Percentiles rank a stretch among this genome's conserved stretches.
These are phyloP conservation scores for Clusia tigrina DNA, from an alignment of 2,888 invertebrate species.

Conservation along the genomic window DNA sequence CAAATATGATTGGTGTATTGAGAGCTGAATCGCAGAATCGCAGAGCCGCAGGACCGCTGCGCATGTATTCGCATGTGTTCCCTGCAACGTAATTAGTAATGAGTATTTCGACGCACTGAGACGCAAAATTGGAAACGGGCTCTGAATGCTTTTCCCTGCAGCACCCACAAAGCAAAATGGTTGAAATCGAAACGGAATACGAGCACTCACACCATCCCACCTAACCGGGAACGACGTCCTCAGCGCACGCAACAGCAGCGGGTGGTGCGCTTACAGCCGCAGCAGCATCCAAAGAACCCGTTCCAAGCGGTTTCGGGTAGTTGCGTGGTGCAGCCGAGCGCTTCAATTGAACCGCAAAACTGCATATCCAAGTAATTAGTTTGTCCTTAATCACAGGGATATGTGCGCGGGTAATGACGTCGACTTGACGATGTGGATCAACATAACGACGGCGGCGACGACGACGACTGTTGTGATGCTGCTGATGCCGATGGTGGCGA, in stretches of 20 bases:
- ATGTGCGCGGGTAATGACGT: too few relatives aligned
- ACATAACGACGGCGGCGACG: background rate
- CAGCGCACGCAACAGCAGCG: background rate
- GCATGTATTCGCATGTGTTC: too few relatives aligned
- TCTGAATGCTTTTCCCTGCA: background rate
- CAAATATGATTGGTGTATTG: background rate
- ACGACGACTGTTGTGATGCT: background rate
- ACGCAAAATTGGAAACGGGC: background rate
- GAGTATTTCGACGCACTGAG: background rate
- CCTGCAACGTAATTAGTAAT: background rate
- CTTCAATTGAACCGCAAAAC: constrained; percentile 3
- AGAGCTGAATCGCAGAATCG: too few relatives aligned
- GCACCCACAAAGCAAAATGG: background rate
- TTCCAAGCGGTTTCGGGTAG: too few relatives aligned
- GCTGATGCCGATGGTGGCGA: background rate
- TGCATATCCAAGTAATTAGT: constrained; percentile 5
- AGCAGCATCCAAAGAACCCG: background rate
- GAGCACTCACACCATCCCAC: background rate
- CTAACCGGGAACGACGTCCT: background rate
- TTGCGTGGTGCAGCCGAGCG: background rate
- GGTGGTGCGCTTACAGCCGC: background rate
- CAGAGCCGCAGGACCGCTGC: background rate
- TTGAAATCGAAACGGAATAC: background rate
- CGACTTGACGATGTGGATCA: too few relatives aligned
- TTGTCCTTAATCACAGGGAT: background rate